Base-by-base conservation (phyloP, 2,888 invertebrate genomes). In the Campoletis raptor region DNA sequence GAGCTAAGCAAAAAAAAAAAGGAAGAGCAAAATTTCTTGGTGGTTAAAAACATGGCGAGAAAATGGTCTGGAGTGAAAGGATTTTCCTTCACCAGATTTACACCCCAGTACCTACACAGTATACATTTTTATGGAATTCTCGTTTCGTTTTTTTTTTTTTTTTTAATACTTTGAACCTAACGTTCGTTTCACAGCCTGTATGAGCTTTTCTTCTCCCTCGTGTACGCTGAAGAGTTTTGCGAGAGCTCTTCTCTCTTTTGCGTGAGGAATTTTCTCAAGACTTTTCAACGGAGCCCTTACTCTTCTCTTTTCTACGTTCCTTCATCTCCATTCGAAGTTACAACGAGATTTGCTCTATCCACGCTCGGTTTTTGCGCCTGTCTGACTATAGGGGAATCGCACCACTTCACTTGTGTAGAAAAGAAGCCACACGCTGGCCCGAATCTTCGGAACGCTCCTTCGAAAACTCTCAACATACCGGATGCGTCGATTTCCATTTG, bases 401-500 rank as follows among this genome's bases (percentile, higher is more conserved):
- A 64, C 85, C 30, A 85, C 83, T 86, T 73, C 36, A 73, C 48
- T 54, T 72, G 76, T 48, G 42, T 52, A 40, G 52, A 73, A 64
- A 66, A 86, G 85, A 84, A 87, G 85, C 83, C 77, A 66, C 69
- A 78, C 69, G 54, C 64, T 40, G 77, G 52, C 72, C 67, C 54
- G 72, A 74, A 84, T 81, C 80, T 66, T 72, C 81, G 61, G 69
- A 69, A 83, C 57, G 78, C 83, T 86, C 77, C 40, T 78, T 74
- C 61, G 78, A 66, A 54, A 80, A 81, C 84, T 73, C 88, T 83
- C 81, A 69, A 86, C 80, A 61, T 81, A 81, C 74, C 85, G 86
- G 86, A 85, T 76, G 81, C 87, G 82, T 85, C 86, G 90, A 91
- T 91, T 90, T 90, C 91, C 91, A 90, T 91, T 91, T 90, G 78